Percentiles rank a stretch among this genome's conserved stretches.
phyloP scores from a whole-genome alignment of 2,797 vertebrate species.

The Argentina silus region DNA sequence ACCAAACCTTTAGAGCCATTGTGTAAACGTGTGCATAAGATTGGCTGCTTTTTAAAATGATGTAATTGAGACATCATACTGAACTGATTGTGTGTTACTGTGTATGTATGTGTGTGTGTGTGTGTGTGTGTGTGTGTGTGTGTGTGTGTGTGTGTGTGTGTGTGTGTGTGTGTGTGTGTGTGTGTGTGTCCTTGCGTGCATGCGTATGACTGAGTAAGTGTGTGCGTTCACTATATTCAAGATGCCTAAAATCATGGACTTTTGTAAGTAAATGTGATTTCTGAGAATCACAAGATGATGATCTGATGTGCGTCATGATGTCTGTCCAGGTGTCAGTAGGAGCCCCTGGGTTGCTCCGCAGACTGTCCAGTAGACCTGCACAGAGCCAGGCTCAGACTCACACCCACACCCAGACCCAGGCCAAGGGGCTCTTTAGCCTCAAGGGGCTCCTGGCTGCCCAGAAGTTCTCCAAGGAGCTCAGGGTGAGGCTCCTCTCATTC shows the following conservation, averaged over 20 bases:
- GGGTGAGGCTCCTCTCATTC: slow-evolving; percentile 5
- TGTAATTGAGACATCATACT: background rate
- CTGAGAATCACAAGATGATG: background rate
- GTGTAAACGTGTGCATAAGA: background rate
- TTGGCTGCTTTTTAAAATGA: background rate
- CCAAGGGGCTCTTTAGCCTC: slow-evolving; percentile 19
- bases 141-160: too few species aligned
- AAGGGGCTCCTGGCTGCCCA: slow-evolving; percentile 33
- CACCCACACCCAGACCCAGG: background rate
- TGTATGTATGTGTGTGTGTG: background rate
- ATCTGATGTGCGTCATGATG: background rate
- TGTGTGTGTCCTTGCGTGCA: too few species aligned
- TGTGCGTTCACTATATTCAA: too few species aligned
- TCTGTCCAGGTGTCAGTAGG: slow-evolving; percentile 7
- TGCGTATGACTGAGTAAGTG: too few species aligned
- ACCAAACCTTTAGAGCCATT: background rate
- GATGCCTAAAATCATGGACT: too few species aligned
- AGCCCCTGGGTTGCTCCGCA: background rate
- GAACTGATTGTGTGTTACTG: background rate
- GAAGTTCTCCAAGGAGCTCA: slow-evolving; percentile 25
- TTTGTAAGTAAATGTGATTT: too few species aligned
- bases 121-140: background rate
- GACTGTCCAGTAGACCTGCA: slow-evolving; percentile 7
- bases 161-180: too few species aligned
- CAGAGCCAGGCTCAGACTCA: background rate